Percentiles rank a stretch among this genome's conserved stretches.
These are phyloP conservation scores for Daubentonia madagascariensis DNA, from an alignment of 2,113 vertebrate species.

Conservation along the genomic window DNA sequence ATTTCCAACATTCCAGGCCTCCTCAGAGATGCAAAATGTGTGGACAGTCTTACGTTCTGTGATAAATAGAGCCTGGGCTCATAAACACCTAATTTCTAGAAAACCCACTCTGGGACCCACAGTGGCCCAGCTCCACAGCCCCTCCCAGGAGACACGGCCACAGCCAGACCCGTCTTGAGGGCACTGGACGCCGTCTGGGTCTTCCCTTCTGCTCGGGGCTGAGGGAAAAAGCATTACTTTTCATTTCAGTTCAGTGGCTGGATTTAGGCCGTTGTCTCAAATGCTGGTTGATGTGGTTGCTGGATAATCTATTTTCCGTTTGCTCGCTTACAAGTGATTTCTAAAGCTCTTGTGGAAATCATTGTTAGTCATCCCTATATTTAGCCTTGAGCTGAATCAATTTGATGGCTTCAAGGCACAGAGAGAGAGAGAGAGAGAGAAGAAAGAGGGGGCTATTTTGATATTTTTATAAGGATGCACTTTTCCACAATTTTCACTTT, in stretches of 20 bases:
- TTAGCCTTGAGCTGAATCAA: constrained; percentile 79
- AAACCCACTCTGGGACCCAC: not conserved
- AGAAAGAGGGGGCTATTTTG: constrained; percentile 29
- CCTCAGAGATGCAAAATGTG: not conserved
- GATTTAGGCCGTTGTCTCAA: constrained; percentile 68
- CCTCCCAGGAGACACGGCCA: rapidly evolving
- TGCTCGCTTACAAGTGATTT: constrained; percentile 79
- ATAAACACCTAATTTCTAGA: not conserved
- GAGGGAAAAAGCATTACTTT: constrained; percentile 68
- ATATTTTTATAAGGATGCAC: constrained; percentile 62
- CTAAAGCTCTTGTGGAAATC: constrained; percentile 78
- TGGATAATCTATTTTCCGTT: constrained; percentile 81
- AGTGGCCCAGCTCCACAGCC: not conserved
- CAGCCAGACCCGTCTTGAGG: not conserved
- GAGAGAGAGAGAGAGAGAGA: constrained; percentile 9
- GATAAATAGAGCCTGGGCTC: not conserved
- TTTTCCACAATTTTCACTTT: constrained; percentile 45
- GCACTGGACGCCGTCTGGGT: rapidly evolving
- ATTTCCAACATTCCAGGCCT: not conserved
- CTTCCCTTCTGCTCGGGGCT: constrained; percentile 61
- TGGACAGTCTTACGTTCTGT: not conserved
- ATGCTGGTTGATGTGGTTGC: constrained; percentile 65
- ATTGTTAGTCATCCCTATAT: constrained; percentile 84
- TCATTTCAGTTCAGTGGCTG: constrained; percentile 67
- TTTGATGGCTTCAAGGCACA: constrained; percentile 74